Base-by-base conservation (phyloP, 1,140 invertebrate species). In the Brachionus paranguensis region DNA sequence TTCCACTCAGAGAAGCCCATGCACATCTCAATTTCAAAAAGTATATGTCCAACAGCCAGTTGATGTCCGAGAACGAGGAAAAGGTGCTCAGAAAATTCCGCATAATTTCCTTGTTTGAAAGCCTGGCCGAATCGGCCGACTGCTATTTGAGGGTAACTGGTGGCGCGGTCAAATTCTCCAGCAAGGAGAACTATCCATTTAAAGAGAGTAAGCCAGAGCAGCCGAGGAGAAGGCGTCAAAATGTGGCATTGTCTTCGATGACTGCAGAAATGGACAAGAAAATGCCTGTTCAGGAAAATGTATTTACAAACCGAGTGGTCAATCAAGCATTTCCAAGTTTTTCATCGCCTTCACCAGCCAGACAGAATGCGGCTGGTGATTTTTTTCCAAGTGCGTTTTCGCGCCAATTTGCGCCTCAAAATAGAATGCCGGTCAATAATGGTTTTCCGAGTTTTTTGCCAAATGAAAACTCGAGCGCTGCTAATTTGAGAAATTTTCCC, bases 141-240 rank as follows among this genome's bases (percentile, higher is more conserved):
- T 76, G 72, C 43, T 76, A 27, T 53, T 50, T 76, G 47, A 76
- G 33, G 47, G 27, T 29, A 10, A 45, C n/a, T 27, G 20, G n/a
- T 14, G 33, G 7, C n/a, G 24, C 7, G 24, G 3, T 81, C 3
- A 81, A 81, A 37, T 81, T 81, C 29, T 12, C 43, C 4, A 27
- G 20, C 24, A 76, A 47, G 43, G 11, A 76, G 29, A 29, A n/a
- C 14, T 76, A n/a, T 76, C 72, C 72, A 4, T 76, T 76, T n/a
- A 76, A 1, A 20, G 78, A 64, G 33, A 24, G 2, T 7, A 20
- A 43, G n/a, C 3, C 11, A 24, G 50, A 81, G 12, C 53, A 33
- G 24, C 78, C 78, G n/a, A 81, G 64, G 53, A 43, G 78, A 81
- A 27, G 53, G 11, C 53, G 78, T 43, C 78, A 81, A 68, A 81